A percentile compares a stretch with the other conserved stretches of the same genome.
Conservation (phyloP, 2,797 vertebrate genomes). For the Darevskia nairensis region DNA sequence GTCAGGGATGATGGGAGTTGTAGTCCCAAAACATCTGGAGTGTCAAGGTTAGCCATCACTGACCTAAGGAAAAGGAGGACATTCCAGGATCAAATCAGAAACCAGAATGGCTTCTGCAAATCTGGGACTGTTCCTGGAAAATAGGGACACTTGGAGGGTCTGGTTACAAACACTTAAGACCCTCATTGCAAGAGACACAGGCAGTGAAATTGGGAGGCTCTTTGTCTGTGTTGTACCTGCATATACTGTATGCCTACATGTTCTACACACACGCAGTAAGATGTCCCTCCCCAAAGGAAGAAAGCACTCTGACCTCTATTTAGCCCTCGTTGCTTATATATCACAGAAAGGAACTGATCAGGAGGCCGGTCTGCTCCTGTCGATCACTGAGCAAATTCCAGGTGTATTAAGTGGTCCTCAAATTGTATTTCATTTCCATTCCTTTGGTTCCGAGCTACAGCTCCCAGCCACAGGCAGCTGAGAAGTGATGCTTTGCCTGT, state of each 20-base stretch:
- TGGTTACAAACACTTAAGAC: background rate
- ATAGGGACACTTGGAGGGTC: too few relatives aligned
- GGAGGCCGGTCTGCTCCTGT: background rate
- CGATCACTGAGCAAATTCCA: background rate
- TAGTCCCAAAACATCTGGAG: too few relatives aligned
- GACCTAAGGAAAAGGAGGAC: too few relatives aligned
- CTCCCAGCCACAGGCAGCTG: background rate
- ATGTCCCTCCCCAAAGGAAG: background rate
- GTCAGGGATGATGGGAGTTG: too few relatives aligned
- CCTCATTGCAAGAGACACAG: background rate
- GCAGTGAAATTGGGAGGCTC: too few relatives aligned
- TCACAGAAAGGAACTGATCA: background rate
- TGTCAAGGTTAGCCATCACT: too few relatives aligned
- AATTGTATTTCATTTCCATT: background rate
- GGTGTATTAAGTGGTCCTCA: background rate
- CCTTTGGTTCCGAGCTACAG: background rate
- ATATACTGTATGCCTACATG: background rate
- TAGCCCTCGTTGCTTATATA: background rate
- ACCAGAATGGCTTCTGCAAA: too few relatives aligned
- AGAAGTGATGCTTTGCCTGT: background rate
- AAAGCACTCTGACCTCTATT: background rate
- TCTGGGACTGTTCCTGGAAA: too few relatives aligned
- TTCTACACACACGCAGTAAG: background rate
- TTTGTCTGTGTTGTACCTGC: background rate
- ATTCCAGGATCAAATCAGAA: too few relatives aligned